Conservation (phyloP, 1,140 invertebrate genomes). For the Trinorchestia longiramus region DNA sequence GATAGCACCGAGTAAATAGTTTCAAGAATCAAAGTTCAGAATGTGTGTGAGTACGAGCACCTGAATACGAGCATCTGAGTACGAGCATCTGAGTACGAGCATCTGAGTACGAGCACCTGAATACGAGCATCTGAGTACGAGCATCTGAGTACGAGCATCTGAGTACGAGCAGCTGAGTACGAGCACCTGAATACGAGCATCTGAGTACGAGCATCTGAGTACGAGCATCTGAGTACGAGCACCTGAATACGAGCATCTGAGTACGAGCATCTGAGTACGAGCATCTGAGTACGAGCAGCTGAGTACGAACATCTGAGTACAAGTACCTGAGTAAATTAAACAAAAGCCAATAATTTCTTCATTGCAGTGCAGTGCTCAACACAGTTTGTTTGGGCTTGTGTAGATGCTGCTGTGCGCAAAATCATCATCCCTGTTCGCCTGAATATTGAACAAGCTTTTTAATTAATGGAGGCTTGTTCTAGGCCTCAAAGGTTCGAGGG, state of each 20-base stretch:
- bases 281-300: neutral
- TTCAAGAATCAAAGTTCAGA: too few relatives aligned
- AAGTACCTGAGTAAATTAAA: neutral
- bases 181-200: too few relatives aligned
- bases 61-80: too few relatives aligned
- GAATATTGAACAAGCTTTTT: slow-evolving; percentile 24
- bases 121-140: too few relatives aligned
- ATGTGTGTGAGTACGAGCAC: neutral
- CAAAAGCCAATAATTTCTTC: neutral
- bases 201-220: neutral
- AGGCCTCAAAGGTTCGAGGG: slow-evolving; percentile 28
- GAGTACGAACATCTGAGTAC: neutral
- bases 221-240: neutral
- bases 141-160: too few relatives aligned
- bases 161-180: too few relatives aligned
- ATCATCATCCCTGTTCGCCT: neutral
- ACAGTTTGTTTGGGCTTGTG: neutral
- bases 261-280: neutral
- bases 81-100: too few relatives aligned
- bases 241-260: neutral
- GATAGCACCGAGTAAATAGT: too few relatives aligned
- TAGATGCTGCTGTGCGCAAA: neutral
- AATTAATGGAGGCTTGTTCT: slow-evolving; percentile 16
- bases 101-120: too few relatives aligned
- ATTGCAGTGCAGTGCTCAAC: neutral